Evolutionary conservation across 2,888 invertebrate species (phyloP).

Genomic region (Trachelus tabidus): DNA sequence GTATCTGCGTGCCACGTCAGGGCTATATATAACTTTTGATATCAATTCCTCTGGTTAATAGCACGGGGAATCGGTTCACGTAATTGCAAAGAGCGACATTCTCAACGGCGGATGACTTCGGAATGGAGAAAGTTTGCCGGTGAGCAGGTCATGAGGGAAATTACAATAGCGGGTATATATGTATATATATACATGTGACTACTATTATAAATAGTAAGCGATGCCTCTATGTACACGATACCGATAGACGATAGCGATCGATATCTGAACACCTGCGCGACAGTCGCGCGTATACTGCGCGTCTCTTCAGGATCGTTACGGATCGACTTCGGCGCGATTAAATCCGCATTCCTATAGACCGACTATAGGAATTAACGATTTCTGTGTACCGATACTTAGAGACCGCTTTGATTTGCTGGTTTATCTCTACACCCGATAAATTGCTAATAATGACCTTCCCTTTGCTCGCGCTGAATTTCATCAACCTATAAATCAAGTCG

Average conservation of each 20-base stretch:
- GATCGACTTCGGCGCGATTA: not conserved
- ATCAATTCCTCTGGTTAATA: not conserved
- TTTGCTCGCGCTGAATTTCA: constrained; percentile 39
- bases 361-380: not conserved
- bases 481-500: constrained; percentile 47
- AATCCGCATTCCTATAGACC: not conserved
- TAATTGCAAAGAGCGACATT: not conserved
- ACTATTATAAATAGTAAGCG: not conserved
- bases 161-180: not conserved
- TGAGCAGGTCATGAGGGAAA: not conserved
- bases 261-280: not conserved
- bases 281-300: not conserved
- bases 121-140: not conserved
- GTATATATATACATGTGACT: too few species aligned
- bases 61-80: not conserved
- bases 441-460: not conserved
- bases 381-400: not conserved
- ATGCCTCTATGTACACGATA: not conserved
- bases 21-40: not conserved
- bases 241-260: not conserved
- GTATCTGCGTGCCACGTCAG: not conserved
- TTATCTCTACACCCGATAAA: not conserved
- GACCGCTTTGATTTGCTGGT: not conserved
- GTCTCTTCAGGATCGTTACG: not conserved
- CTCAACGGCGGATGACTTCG: not conserved